A percentile compares a stretch with the other conserved stretches of the same genome.
These are phyloP conservation scores for Phainopepla nitens DNA, from an alignment of 2,113 vertebrate species.

Conservation along the genomic window DNA sequence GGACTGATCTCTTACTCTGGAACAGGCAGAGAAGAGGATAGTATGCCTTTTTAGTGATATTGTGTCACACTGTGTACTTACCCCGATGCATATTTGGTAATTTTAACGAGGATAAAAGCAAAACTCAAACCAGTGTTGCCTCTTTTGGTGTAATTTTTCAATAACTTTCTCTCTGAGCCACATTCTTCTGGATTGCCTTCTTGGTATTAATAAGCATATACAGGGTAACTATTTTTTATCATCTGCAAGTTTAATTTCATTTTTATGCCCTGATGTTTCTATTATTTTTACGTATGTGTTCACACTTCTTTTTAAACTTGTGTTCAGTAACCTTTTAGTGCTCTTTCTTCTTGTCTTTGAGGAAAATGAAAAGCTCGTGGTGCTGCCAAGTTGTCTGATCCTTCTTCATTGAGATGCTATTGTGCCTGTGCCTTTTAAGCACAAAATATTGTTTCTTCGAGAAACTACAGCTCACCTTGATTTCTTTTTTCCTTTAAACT, in stretches of 20 bases:
- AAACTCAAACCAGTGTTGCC: neutral
- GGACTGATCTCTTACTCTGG: neutral
- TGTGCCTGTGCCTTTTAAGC: slow-evolving; percentile 16
- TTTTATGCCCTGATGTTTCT: neutral
- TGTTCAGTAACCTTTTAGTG: slow-evolving; percentile 1
- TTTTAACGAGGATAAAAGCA: neutral
- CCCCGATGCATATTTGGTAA: neutral
- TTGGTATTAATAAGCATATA: neutral
- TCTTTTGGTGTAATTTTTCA: neutral
- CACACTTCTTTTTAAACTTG: neutral
- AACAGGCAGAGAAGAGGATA: neutral
- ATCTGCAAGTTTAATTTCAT: neutral
- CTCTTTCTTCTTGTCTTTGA: slow-evolving; percentile 48
- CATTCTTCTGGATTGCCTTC: neutral
- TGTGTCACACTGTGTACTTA: neutral
- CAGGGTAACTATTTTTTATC: neutral
- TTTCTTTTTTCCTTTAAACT: slow-evolving; percentile 48
- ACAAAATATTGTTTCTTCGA: neutral
- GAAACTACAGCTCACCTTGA: slow-evolving; percentile 26
- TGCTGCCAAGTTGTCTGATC: slow-evolving; percentile 35
- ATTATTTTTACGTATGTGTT: neutral
- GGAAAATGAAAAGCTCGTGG: slow-evolving; percentile 4
- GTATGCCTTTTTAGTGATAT: neutral
- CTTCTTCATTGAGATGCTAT: slow-evolving; percentile 15
- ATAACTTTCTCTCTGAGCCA: neutral